phyloP scores from a whole-genome alignment of 2,797 vertebrate species.

The Limnodromus scolopaceus region DNA sequence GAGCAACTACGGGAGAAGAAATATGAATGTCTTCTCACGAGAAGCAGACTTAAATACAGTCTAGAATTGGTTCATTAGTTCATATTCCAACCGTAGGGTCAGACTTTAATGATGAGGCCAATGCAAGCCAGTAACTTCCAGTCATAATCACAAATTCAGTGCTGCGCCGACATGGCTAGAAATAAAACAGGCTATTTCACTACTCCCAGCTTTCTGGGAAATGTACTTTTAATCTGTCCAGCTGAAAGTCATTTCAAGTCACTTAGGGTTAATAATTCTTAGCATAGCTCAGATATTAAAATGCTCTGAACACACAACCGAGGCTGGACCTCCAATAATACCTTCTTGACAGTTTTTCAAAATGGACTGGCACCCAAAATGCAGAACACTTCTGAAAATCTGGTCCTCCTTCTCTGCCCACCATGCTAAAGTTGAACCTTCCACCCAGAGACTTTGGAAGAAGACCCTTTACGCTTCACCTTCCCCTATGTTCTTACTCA shows the following conservation, averaged over 20 bases:
- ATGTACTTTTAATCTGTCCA: neutral
- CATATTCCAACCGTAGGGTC: neutral
- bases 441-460: no score
- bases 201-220: slow-evolving; percentile 20
- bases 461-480: neutral
- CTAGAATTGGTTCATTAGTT: slow-evolving; percentile 38
- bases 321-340: neutral
- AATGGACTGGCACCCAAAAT: neutral
- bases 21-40: neutral
- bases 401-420: neutral
- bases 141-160: slow-evolving; percentile 38
- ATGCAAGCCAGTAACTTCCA: slow-evolving; percentile 34
- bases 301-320: neutral
- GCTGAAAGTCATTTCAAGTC: neutral
- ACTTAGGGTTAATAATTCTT: neutral
- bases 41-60: slow-evolving; percentile 14
- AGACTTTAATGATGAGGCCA: slow-evolving; percentile 45
- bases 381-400: neutral
- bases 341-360: neutral
- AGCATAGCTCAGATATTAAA: neutral
- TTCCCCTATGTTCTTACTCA: neutral
- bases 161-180: neutral
- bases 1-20: neutral
- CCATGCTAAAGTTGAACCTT: neutral
- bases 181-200: slow-evolving; percentile 2